Evolutionary conservation across 2,797 vertebrate genomes (phyloP), one percentile per base, ranked within the genome.

Genomic region (Chaunax sp.): DNA sequence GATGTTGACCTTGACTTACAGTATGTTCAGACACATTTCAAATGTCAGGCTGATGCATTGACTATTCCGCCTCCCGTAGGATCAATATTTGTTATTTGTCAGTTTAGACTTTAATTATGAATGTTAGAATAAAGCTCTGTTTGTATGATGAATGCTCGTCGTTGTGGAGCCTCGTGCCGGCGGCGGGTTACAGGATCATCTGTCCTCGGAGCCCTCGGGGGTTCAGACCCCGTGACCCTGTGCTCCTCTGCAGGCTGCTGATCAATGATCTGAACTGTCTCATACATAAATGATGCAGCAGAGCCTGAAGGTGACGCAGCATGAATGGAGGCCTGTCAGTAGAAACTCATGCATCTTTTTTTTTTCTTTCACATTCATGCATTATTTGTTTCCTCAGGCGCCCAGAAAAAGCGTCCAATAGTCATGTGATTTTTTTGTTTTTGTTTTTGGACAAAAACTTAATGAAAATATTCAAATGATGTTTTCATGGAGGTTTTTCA

Each of bases 261-360:
- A 89, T 89, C 84, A 18, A 90, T 87, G 57, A 72, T 51, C 70
- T 66, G 61, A 70, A 82, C 77, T 66, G 64, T 81, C 78, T 80
- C 63, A 52, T 84, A 77, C 73, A 69, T 73, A 75, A 75, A 87
- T 81, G 71, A 80, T 60, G 50, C 55, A 62, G 64, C 54, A 2
- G 43, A 0, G 37, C 81, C 78, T 25, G 35, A 18, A 72, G 79
- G 76, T 54, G 70, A 75, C 63, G 65, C 65, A 37, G 83, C 62
- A 12, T n/a, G n/a, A 64, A 45, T 28, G 25, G 22, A 41, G 22
- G n/a, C n/a, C 30, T 64, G 73, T 72, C 70, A 30, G 16, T 54
- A 20, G 20, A 64, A 67, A 67, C 19, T 66, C 38, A 75, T 78
- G 20, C 8, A 43, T 26, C 55, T 57, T 40, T 30, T 43, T 3